These are phyloP conservation scores for Cancer borealis DNA, from an alignment of 2,888 invertebrate species.

Conservation along the genomic window DNA sequence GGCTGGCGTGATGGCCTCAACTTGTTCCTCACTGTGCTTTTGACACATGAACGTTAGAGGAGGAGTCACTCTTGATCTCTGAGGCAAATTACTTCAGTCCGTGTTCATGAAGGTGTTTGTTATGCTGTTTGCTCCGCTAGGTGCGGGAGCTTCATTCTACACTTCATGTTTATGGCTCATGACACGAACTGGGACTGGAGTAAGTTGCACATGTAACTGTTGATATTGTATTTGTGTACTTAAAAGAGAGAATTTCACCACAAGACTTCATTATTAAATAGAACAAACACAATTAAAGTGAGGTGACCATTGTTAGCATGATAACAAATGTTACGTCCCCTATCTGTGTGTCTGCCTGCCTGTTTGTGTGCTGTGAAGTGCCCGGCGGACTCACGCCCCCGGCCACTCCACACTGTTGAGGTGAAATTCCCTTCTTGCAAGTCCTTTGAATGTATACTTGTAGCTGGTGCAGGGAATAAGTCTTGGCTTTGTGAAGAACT, in stretches of 20 bases:
- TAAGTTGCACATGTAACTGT: slow-evolving; percentile 53
- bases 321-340: neutral
- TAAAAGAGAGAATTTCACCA: slow-evolving; percentile 62
- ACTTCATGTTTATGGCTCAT: neutral
- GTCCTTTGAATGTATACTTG: slow-evolving; percentile 61
- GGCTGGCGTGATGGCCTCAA: neutral
- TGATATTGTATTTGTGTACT: slow-evolving; percentile 59
- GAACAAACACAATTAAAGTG: neutral
- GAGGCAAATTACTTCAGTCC: slow-evolving; percentile 51
- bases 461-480: slow-evolving; percentile 72
- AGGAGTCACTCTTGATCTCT: slow-evolving; percentile 48
- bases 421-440: slow-evolving; percentile 59
- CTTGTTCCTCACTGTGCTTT: neutral
- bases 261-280: slow-evolving; percentile 22
- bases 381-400: slow-evolving; percentile 15
- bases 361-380: slow-evolving; percentile 38
- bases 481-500: slow-evolving; percentile 64
- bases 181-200: slow-evolving; percentile 50
- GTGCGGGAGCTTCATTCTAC: neutral
- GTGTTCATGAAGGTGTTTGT: neutral
- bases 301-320: slow-evolving; percentile 8
- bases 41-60: neutral
- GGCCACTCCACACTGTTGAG: slow-evolving; percentile 37
- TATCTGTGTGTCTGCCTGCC: neutral
- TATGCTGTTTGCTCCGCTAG: neutral